Evolutionary conservation across 2,113 vertebrate species (phyloP).

Genomic region (Sula dactylatra): DNA sequence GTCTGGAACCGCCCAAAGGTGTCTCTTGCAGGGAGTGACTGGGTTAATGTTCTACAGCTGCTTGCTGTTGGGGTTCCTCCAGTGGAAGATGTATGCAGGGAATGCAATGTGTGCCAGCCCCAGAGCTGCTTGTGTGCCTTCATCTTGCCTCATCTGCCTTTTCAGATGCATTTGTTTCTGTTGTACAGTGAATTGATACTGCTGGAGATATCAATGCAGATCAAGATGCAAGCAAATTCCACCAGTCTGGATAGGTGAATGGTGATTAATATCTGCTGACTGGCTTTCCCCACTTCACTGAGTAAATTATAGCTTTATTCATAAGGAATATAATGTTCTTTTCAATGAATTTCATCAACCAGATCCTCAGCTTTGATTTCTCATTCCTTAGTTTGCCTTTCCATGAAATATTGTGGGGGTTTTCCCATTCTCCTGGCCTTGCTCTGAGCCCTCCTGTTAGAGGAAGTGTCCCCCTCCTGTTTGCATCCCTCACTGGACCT

Average conservation of each 20-base stretch:
- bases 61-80: not conserved
- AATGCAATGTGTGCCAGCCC: not conserved
- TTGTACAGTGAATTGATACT: not conserved
- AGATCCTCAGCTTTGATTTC: not conserved
- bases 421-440: not conserved
- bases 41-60: not conserved
- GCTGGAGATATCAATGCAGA: constrained; percentile 26
- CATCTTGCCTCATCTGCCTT: not conserved
- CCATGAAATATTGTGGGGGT: not conserved
- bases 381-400: not conserved
- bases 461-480: not conserved
- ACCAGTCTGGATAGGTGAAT: not conserved
- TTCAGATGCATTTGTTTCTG: constrained; percentile 23
- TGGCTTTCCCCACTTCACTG: constrained; percentile 21
- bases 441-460: not conserved
- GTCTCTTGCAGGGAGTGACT: not conserved
- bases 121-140: not conserved
- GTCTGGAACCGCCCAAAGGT: not conserved
- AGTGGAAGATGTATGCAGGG: not conserved
- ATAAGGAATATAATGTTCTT: not conserved
- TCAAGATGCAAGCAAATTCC: constrained; percentile 15
- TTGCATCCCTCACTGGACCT: not conserved
- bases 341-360: not conserved
- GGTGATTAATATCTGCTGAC: constrained; percentile 55
- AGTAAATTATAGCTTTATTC: constrained; percentile 5